These are phyloP conservation scores for Aythya baeri DNA, from an alignment of 2,113 vertebrate species.

Conservation along the genomic window DNA sequence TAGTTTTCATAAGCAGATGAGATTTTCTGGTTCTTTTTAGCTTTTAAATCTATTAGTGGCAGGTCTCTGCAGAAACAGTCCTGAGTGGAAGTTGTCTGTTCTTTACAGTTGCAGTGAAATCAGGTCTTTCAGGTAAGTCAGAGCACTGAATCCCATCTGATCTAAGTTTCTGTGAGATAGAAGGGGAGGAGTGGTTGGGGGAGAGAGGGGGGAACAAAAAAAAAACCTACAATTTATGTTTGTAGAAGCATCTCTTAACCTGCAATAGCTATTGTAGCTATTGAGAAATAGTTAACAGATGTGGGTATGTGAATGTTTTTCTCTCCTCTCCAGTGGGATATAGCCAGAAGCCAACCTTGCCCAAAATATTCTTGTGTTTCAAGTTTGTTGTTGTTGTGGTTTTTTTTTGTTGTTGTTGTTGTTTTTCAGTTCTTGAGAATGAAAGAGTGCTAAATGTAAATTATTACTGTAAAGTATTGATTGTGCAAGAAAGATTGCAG, in stretches of 20 bases:
- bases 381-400: neutral
- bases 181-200: no score
- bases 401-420: neutral
- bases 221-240: neutral
- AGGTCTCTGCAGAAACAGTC: neutral
- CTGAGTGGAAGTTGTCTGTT: neutral
- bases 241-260: neutral
- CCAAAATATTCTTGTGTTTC: neutral
- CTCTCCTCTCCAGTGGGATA: neutral
- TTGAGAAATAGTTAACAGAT: neutral
- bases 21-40: neutral
- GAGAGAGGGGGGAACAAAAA: neutral
- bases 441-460: neutral
- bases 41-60: neutral
- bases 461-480: neutral
- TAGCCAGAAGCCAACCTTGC: neutral
- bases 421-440: neutral
- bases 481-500: neutral
- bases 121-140: neutral
- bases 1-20: neutral
- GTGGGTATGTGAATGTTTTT: neutral
- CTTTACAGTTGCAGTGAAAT: neutral
- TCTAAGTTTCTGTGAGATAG: neutral
- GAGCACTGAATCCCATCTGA: neutral
- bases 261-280: neutral